These are phyloP conservation scores for Oxystoma pomonae DNA, from an alignment of 2,888 invertebrate species.

Conservation along the genomic window DNA sequence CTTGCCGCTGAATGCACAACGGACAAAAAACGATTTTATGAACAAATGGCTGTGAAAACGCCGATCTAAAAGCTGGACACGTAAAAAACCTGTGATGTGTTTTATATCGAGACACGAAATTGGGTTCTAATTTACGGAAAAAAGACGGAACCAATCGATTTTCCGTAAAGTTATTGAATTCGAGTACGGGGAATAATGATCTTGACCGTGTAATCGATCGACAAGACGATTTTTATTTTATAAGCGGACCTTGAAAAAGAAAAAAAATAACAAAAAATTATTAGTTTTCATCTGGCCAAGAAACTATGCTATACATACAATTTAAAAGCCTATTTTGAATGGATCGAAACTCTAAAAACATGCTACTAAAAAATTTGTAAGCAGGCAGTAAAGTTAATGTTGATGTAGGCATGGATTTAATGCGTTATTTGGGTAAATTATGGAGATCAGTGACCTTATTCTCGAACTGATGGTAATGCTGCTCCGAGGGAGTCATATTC, in stretches of 20 bases:
- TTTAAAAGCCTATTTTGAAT: background rate
- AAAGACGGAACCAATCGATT: constrained; percentile 5
- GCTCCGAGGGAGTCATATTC: too few relatives aligned
- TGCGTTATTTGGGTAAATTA: too few relatives aligned
- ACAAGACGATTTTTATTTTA: background rate
- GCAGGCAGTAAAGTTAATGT: background rate
- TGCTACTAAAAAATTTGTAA: background rate
- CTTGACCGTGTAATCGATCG: background rate
- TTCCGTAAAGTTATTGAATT: background rate
- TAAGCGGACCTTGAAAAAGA: background rate
- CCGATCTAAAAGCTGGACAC: background rate
- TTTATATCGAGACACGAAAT: background rate
- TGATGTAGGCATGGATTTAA: background rate
- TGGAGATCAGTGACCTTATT: too few relatives aligned
- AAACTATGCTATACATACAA: background rate
- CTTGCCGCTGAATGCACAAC: background rate
- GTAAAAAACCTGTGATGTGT: background rate
- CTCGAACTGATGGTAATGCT: too few relatives aligned
- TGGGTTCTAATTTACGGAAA: constrained; percentile 1
- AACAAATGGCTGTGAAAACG: constrained; percentile 1
- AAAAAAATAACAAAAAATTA: background rate
- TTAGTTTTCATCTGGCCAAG: background rate
- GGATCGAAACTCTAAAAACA: background rate
- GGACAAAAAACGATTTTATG: background rate
- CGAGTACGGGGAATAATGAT: background rate